Base-by-base conservation (phyloP, 2,888 invertebrate genomes). In the Megamerina dolium region DNA sequence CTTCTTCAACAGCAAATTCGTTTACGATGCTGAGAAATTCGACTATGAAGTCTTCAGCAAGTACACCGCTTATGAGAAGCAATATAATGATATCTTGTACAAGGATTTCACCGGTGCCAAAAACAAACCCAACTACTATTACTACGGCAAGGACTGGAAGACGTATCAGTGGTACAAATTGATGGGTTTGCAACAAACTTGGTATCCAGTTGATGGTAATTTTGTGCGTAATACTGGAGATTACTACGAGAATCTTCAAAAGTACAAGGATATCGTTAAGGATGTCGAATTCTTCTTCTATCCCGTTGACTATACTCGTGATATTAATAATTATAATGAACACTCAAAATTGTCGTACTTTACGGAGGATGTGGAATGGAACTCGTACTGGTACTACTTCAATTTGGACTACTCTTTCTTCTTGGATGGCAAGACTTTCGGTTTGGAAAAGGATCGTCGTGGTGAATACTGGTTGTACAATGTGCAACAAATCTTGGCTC, bases 291-390 rank as follows among this genome's bases (percentile, higher is more conserved):
- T 74, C 41, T 55, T 48, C 50, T 59, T 41, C 34, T 47, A 51
- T 37, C 56, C 59, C 8, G 76, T 77, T 55, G 83, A 83, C 66
- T 76, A 77, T 57, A 79, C 81, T 13, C 73, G 74, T 74, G 56
- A 59, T 21, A 43, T 58, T 44, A 50, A 50, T 5, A 68, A 74
- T 37, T 56, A 70, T 47, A 72, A 75, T 56, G 70, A 75, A 2
- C 80, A 82, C 46, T 73, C 75, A 44, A 67, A 73, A 9, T 51
- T 86, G 27, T 70, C 74, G 18, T 86, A 87, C 68, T 85, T 79
- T 72, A 80, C 80, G 10, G 82, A 86, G 58, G 87, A 87, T 62
- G 70, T 81, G 37, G 80, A 76, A 37, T 68, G 83, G 27, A 85
- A 82, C 63, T 58, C 77, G 17, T 77, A 75, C 58, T 81, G 82